Base-by-base conservation (phyloP, 1,140 invertebrate genomes). In the Neelides sp. region DNA sequence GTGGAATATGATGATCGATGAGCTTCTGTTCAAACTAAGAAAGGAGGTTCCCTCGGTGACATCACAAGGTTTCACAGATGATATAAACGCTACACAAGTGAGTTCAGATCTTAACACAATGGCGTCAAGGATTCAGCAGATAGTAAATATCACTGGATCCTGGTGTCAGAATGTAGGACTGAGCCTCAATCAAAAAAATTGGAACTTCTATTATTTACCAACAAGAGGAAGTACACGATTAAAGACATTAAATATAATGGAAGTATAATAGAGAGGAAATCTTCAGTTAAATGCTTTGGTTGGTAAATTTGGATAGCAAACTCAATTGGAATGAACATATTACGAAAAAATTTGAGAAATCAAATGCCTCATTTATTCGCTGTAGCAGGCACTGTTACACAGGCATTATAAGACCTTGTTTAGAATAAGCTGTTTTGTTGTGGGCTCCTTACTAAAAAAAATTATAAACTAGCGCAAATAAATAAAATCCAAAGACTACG, bases 341-440 rank as follows among this genome's bases (percentile, higher is more conserved):
- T 22, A 13, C 10, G 13, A 5, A 4, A 5, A 49, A 17, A 15
- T 24, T 23, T 7, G 15, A 2, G 2, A 49, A 44, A 37, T 10
- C 17, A 3, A 23, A 3, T 5, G 34, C 28, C 1, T 22, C 48
- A 5, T 12, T 50, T 2, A 22, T 27, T 15, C 32, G 30, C 12
- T 56, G 54, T 26, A 51, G 32, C 19, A 47, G 54, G n/a, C 36
- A 43, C 3, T 26, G 51, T 22, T 56, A 56, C 22, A 52, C 36
- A 3, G 37, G 36, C 2, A 27, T 56, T 2, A 20, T 56, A 27
- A 15, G 54, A 20, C 54, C 54, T 4, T 19, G 22, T n/a, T 13
- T 56, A 3, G 26, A 22, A 4, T 56, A 56, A 22, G 43, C 26
- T 2, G 26, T 17, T 3, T 2, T 56, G 36, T 10, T 19, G 1